Evolutionary conservation across 2,888 invertebrate genomes (phyloP).

Genomic region (Yponomeuta plumbellus): DNA sequence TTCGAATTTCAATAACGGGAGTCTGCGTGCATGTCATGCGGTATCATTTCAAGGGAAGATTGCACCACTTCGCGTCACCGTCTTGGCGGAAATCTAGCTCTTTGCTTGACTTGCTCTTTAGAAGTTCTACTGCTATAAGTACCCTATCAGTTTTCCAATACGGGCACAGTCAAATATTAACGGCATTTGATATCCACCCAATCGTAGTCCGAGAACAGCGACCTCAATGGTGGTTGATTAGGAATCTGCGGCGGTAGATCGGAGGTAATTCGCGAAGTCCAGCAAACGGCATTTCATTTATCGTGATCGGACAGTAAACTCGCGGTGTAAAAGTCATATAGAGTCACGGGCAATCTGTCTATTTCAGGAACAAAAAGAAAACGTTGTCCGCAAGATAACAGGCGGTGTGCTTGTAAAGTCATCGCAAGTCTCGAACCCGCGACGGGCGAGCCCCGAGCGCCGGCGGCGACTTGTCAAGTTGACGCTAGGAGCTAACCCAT

Average conservation of each 20-base stretch:
- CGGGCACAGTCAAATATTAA: too few species aligned
- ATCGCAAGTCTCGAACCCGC: conserved; percentile 68
- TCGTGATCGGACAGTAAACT: neutral
- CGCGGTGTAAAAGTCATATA: neutral
- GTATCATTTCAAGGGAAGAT: neutral
- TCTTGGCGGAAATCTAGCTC: neutral
- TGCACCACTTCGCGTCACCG: neutral
- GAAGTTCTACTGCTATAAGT: too few species aligned
- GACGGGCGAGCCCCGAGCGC: conserved; percentile 42
- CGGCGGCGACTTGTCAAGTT: conserved; percentile 67
- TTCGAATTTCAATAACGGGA: neutral
- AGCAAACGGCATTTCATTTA: too few species aligned
- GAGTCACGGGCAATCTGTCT: neutral
- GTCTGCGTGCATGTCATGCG: neutral
- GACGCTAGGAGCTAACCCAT: conserved; percentile 38
- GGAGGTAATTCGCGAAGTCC: too few species aligned
- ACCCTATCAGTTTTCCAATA: too few species aligned
- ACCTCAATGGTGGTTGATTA: too few species aligned
- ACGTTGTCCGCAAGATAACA: conserved; percentile 14
- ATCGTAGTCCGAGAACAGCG: too few species aligned
- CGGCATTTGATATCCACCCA: too few species aligned
- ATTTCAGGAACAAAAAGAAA: conserved; percentile 9
- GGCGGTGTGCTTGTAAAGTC: conserved; percentile 43
- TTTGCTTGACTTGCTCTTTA: too few species aligned
- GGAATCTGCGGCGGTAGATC: too few species aligned